These are phyloP conservation scores for Acleris literana DNA, from an alignment of 2,888 invertebrate species.

Conservation along the genomic window DNA sequence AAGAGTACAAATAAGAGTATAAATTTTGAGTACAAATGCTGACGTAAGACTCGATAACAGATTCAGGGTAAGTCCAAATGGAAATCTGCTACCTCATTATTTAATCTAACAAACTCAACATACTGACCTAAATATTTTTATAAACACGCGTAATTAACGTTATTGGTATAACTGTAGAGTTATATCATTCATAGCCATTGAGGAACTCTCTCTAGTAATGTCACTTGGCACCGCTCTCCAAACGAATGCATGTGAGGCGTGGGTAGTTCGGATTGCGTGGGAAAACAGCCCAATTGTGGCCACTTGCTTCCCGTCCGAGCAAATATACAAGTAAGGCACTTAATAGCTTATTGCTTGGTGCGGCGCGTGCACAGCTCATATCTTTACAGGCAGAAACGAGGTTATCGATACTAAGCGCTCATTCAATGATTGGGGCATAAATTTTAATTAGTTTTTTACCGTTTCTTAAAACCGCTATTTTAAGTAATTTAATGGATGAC, in stretches of 20 bases:
- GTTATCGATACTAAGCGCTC: constrained; percentile 26
- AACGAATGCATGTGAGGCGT: constrained; percentile 57
- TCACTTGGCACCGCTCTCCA: constrained; percentile 44
- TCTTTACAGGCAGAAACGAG: constrained; percentile 9
- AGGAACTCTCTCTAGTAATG: constrained; percentile 39
- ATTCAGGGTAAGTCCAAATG: no score
- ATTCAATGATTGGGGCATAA: constrained; percentile 24
- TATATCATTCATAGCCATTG: constrained; percentile 35
- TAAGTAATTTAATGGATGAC: constrained; percentile 29
- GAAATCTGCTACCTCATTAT: no score
- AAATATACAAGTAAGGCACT: constrained; percentile 42
- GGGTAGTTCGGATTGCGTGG: constrained; percentile 65
- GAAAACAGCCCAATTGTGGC: constrained; percentile 68
- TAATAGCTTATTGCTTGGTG: constrained; percentile 24
- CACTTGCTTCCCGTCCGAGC: constrained; percentile 49
- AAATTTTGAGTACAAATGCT: no score
- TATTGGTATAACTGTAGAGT: background rate
- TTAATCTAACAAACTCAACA: no score
- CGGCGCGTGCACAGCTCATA: constrained; percentile 19
- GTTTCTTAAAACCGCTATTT: constrained; percentile 32
- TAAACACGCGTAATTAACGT: background rate
- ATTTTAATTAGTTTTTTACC: constrained; percentile 34
- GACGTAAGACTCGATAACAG: no score
- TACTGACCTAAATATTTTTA: no score
- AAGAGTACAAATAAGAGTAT: no score